These are phyloP conservation scores for Kryptopterus vitreolus DNA, from an alignment of 2,797 vertebrate genomes.

Conservation along the genomic window DNA sequence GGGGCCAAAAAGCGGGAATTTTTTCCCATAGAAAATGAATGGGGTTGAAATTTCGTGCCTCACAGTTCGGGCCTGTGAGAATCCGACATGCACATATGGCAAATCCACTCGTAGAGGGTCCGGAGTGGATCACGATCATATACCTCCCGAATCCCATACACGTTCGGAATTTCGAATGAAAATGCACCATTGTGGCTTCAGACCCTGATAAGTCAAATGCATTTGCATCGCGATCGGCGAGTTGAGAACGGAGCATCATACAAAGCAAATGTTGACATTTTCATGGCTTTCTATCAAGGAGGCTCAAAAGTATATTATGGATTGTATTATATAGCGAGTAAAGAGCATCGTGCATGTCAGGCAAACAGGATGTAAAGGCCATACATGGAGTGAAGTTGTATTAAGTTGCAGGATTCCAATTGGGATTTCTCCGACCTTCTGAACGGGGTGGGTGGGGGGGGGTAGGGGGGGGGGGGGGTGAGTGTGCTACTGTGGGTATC, in stretches of 20 bases:
- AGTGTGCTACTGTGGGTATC: background rate
- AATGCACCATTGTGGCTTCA: constrained; percentile 9
- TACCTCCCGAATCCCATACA: too few relatives aligned
- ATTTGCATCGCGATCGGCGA: constrained; percentile 9
- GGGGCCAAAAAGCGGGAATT: too few relatives aligned
- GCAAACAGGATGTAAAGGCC: background rate
- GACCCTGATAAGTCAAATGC: background rate
- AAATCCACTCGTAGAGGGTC: too few relatives aligned
- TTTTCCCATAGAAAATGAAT: too few relatives aligned
- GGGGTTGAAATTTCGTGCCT: too few relatives aligned
- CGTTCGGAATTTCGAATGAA: too few relatives aligned
- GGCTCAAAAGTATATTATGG: constrained; percentile 11
- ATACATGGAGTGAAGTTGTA: background rate
- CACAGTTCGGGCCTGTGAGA: too few relatives aligned
- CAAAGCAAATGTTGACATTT: constrained; percentile 40
- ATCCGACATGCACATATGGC: too few relatives aligned
- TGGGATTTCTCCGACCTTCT: constrained; percentile 6
- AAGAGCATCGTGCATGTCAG: constrained; percentile 9
- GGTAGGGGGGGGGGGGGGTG: background rate
- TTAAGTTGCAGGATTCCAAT: background rate
- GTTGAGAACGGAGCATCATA: constrained; percentile 5
- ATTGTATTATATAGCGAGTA: background rate
- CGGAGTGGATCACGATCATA: too few relatives aligned
- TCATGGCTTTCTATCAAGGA: constrained; percentile 6
- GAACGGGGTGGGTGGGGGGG: constrained; percentile 12